These are phyloP conservation scores for Aphidius ervi DNA, from an alignment of 1,140 invertebrate species.

Conservation along the genomic window DNA sequence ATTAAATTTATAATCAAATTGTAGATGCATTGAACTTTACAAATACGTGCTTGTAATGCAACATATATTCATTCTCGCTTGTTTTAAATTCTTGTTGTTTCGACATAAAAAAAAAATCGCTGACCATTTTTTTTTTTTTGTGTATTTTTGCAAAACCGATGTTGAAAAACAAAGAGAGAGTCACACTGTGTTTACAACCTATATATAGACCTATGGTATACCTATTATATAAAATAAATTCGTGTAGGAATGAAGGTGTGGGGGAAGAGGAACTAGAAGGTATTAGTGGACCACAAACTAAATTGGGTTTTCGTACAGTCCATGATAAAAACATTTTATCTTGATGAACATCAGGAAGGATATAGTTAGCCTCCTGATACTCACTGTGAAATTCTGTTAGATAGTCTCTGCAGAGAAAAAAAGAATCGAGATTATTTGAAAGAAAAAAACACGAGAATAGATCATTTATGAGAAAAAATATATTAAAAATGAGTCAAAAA, in stretches of 20 bases:
- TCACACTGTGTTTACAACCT: too few species aligned
- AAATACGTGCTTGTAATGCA: too few species aligned
- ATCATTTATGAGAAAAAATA: not conserved
- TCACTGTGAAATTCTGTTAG: too few species aligned
- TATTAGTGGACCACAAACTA: conserved; percentile 13
- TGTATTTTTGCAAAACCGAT: too few species aligned
- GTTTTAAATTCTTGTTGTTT: too few species aligned
- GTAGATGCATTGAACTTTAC: too few species aligned
- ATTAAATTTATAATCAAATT: too few species aligned
- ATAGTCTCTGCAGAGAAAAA: not conserved
- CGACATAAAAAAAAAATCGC: too few species aligned
- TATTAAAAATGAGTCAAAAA: not conserved
- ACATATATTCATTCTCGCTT: too few species aligned
- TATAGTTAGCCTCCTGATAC: not conserved
- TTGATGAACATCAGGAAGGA: conserved; percentile 7
- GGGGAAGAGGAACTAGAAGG: not conserved
- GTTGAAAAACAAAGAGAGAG: too few species aligned
- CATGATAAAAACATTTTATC: conserved; percentile 15
- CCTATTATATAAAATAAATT: not conserved
- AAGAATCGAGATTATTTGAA: conserved; percentile 7
- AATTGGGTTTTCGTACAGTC: conserved; percentile 13
- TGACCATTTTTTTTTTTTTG: too few species aligned
- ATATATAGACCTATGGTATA: not conserved
- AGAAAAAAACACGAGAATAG: not conserved
- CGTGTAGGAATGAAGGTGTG: too few species aligned